Evolutionary conservation across 2,797 vertebrate genomes (phyloP).

Genomic region (Danio kyathit): DNA sequence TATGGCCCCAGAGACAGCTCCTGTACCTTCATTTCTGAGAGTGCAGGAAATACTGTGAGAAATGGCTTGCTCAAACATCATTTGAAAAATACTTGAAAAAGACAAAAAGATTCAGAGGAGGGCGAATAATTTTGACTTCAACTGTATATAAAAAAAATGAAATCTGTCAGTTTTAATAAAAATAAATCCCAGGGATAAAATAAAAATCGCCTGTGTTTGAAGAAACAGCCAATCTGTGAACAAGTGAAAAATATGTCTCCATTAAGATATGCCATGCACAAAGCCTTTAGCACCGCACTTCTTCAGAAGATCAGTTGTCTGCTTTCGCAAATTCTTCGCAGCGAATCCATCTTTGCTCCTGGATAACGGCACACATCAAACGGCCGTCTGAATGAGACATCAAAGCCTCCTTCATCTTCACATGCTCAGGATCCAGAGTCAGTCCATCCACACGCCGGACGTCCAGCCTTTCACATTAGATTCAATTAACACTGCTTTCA

Average conservation of each 20-base stretch:
- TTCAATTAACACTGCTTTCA: constrained; percentile 68
- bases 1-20: no score
- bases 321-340: constrained; percentile 55
- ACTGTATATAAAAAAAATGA: not conserved
- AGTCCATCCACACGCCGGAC: not conserved
- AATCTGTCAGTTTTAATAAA: not conserved
- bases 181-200: constrained; percentile 12
- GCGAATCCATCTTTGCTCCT: constrained; percentile 58
- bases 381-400: constrained; percentile 68
- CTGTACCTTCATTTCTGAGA: no score
- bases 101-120: no score
- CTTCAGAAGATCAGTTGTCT: constrained; percentile 57
- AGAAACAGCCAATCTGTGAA: constrained; percentile 23
- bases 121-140: no score
- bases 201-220: constrained; percentile 14
- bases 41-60: no score
- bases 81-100: no score
- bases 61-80: no score
- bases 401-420: constrained; percentile 72
- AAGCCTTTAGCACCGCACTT: constrained; percentile 49
- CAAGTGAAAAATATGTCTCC: constrained; percentile 53
- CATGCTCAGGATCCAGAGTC: constrained; percentile 56
- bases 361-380: constrained; percentile 72
- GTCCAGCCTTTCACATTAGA: constrained; percentile 58
- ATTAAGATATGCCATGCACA: constrained; percentile 54